Percentiles rank a stretch among this genome's conserved stretches.
Evolutionary conservation across 2,888 invertebrate species (phyloP).

Genomic region (Leucozona laternaria): DNA sequence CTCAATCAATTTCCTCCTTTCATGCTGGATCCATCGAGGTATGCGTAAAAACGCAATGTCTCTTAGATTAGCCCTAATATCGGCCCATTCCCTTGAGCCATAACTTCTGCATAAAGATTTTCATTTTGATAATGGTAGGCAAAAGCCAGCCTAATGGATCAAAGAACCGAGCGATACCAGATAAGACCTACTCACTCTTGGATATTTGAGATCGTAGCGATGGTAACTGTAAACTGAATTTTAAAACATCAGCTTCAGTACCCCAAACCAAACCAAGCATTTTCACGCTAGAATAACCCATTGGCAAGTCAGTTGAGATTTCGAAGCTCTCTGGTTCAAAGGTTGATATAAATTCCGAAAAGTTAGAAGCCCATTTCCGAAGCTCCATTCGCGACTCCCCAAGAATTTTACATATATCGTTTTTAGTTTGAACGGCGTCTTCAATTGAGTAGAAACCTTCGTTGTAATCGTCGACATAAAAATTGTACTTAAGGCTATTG

Average conservation of each 20-base stretch:
- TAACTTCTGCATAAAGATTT: slow-evolving; percentile 23
- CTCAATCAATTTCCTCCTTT: slow-evolving; percentile 1
- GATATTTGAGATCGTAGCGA: background rate
- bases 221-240: slow-evolving; percentile 12
- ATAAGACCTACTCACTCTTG: slow-evolving; percentile 25
- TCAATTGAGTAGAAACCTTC: slow-evolving; percentile 1
- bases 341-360: background rate
- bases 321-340: background rate
- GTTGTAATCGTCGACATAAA: slow-evolving; percentile 4
- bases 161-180: slow-evolving; percentile 30
- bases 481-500: slow-evolving; percentile 7
- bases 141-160: slow-evolving; percentile 31
- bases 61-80: slow-evolving; percentile 9
- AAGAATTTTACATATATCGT: background rate
- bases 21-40: slow-evolving; percentile 73
- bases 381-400: background rate
- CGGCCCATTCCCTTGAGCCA: slow-evolving; percentile 34
- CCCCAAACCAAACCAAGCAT: slow-evolving; percentile 13
- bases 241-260: slow-evolving; percentile 16
- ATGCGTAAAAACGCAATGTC: background rate
- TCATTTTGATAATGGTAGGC: slow-evolving; percentile 31
- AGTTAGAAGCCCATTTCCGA: slow-evolving; percentile 6
- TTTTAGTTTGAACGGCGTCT: background rate
- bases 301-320: background rate
- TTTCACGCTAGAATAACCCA: slow-evolving; percentile 13